Percentiles rank a stretch among this genome's conserved stretches.
phyloP scores from a whole-genome alignment of 2,113 vertebrate species.

The Epinephelus fuscoguttatus region DNA sequence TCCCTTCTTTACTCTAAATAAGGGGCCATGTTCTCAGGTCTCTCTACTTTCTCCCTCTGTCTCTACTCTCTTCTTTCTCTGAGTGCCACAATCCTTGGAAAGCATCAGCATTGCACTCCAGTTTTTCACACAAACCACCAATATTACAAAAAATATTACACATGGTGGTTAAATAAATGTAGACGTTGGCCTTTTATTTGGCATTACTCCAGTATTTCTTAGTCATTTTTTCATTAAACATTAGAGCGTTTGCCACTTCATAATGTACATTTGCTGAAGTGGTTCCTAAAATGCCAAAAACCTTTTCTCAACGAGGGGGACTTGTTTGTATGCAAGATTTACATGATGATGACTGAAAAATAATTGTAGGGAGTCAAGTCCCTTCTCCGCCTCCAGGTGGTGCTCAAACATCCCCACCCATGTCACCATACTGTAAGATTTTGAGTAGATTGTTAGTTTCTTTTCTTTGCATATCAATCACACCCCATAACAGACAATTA shows the following conservation, averaged over 20 bases:
- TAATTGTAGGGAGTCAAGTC: neutral
- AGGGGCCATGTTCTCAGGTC: conserved; percentile 66
- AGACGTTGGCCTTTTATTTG: conserved; percentile 52
- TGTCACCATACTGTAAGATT: conserved; percentile 29
- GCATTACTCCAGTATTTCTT: conserved; percentile 59
- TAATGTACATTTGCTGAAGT: conserved; percentile 39
- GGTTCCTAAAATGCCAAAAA: conserved; percentile 67
- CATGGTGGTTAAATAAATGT: conserved; percentile 27
- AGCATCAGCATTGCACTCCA: conserved; percentile 66
- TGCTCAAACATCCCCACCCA: conserved; percentile 4
- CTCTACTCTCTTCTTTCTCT: conserved; percentile 43
- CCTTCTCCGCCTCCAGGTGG: conserved; percentile 44
- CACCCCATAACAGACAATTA: conserved; percentile 56
- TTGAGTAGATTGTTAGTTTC: conserved; percentile 8
- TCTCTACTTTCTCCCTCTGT: conserved; percentile 22
- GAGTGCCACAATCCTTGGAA: conserved; percentile 75
- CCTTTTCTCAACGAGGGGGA: conserved; percentile 13
- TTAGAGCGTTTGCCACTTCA: conserved; percentile 27
- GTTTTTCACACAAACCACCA: conserved; percentile 56
- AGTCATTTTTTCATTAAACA: conserved; percentile 25
- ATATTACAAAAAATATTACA: conserved; percentile 3
- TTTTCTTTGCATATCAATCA: conserved; percentile 64
- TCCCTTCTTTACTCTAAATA: conserved; percentile 39
- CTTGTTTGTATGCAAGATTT: conserved; percentile 64
- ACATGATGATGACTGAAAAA: conserved; percentile 12